Base-by-base conservation (phyloP, 2,888 invertebrate genomes). In the Itoplectis maculator region DNA sequence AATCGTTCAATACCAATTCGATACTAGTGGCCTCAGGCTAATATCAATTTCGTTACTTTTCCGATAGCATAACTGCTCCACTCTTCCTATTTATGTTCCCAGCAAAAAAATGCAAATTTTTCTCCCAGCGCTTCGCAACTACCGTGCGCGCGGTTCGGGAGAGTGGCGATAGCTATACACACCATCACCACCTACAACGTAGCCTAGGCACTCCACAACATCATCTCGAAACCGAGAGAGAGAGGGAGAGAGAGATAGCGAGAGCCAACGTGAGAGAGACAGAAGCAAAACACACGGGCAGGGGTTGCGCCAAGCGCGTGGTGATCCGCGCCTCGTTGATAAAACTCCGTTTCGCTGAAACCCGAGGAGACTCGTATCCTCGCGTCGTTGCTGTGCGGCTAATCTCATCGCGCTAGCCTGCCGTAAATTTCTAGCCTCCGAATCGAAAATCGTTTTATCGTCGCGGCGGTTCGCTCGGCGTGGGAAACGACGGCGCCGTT, bases 241-340 rank as follows among this genome's bases (percentile, higher is more conserved):
- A 35, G 15, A 59, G 59, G 29, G 5, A 35, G 78, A 74, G 69
- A 73, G 80, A 66, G 69, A n/a, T n/a, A n/a, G n/a, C n/a, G n/a
- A n/a, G n/a, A n/a, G n/a, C n/a, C n/a, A n/a, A n/a, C n/a, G n/a
- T n/a, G 23, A 59, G 37, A 35, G 15, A 59, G 59, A 35, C 2
- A 35, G 78, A 74, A 72, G 70, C 79, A 66, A 66, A 86, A 81
- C 73, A 88, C 85, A 29, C 29, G 29, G 85, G 83, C 84, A 85
- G 86, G 86, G 81, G 82, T 87, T 87, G 86, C 85, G 84, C 85
- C 84, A 87, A 85, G 86, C 86, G 87, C 86, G 85, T 87, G 86
- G 83, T 86, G 76, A 88, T 72, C 66, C 1, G 37, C 9, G 40
- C 23, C 18, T 37, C 15, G 15, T 49, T 18, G 7, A 68, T 23